Base-by-base conservation (phyloP, 2,797 vertebrate genomes). In the Hyperoplus lanceolatus region DNA sequence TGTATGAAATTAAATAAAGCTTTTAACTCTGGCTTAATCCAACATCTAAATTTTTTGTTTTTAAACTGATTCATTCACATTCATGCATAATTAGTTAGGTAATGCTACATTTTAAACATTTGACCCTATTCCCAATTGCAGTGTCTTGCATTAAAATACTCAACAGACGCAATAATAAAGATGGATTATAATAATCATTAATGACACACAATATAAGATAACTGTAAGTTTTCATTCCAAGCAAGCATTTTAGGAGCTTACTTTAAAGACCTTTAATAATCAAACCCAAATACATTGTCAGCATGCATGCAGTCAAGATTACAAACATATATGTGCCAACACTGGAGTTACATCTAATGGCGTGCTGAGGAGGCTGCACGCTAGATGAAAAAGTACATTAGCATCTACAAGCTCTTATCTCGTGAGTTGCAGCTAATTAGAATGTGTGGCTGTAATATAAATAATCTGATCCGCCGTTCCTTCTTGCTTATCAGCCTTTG, bases 381-480 rank as follows among this genome's bases (percentile, higher is more conserved):
- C 12, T 48, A 86, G 65, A 76, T 21, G 51, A 45, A 29, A 21
- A 81, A 77, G 55, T 57, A 61, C 79, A 75, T 84, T 73, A 79
- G 57, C 72, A 54, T 84, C 38, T 45, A 64, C 18, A 12, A 5
- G 36, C 58, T 72, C 62, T 83, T 85, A 72, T 81, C 82, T 83
- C 64, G 57, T 29, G 69, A 83, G 68, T 21, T 48, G n/a, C 11
- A 54, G 58, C 54, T 87, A 86, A 89, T 90, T 84, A 42, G 70
- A 78, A 82, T 85, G 29, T 77, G 61, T 51, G 42, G 57, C 69
- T 70, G 61, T 72, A 8, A 62, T 78, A 12, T 75, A 63, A 84
- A 76, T 74, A 70, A 87, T 85, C 77, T 66, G 71, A 87, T 84
- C 50, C 56, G 50, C 29, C 6, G 36, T 15, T 48, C 42, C 45